Base-by-base conservation (phyloP, 2,113 vertebrate species). In the Telmatochromis sp. region DNA sequence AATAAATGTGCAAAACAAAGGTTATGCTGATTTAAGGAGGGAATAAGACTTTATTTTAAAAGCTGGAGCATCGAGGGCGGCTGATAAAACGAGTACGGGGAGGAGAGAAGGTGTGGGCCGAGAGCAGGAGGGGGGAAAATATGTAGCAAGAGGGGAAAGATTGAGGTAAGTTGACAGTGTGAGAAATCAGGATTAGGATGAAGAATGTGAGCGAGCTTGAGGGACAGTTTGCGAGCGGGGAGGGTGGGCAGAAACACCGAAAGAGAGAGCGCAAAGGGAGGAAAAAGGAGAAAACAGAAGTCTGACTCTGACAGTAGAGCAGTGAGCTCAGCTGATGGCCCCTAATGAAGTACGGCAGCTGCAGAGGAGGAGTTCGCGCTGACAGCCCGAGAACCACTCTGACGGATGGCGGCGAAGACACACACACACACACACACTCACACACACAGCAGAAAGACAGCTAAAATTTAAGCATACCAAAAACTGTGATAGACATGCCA, bases 301-400 rank as follows among this genome's bases (percentile, higher is more conserved):
- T 89, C 78, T 90, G 90, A 91, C 88, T 93, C 89, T 93, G 94
- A 95, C 94, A 94, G 92, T 86, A 3, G 86, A 89, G 90, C 73
- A 88, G 88, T 87, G 92, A 92, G 91, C 86, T 92, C 82, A 88
- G 89, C 87, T 94, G 94, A 95, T 93, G 93, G 88, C 86, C 85
- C 87, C 89, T 95, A 95, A 95, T 95, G 94, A 95, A 93, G 91
- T 89, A 86, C 73, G 81, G 89, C 92, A 94, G 93, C 93, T 94
- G 93, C 88, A 87, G 87, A 93, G 95, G 94, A 94, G 95, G 95
- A 92, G 90, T 91, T 79, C 73, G 13, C 42, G 12, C 87, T 93
- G 93, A 93, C 95, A 94, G 90, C 37, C 79, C 5, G 19, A 79
- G 92, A 89, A 81, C 86, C 81, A 81, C 71, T 85, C 89, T 93